A percentile compares a stretch with the other conserved stretches of the same genome.
Evolutionary conservation across 2,888 invertebrate species (phyloP).

Genomic region (Icerya purchasi): DNA sequence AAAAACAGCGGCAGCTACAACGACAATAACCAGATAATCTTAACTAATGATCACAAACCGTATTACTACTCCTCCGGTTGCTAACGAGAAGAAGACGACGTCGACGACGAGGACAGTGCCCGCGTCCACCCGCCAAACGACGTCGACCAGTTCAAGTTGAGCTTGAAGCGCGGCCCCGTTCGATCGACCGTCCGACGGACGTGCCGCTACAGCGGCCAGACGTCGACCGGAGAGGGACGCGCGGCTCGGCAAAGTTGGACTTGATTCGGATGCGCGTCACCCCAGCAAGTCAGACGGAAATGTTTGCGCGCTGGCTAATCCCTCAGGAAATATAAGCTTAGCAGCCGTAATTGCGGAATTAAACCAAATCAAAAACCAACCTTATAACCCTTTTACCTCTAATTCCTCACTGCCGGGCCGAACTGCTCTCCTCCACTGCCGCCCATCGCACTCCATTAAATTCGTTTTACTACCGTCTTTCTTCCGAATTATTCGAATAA

Average conservation of each 20-base stretch:
- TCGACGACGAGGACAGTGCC: background rate
- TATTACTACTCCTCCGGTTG: conserved; percentile 7
- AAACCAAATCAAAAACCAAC: conserved; percentile 11
- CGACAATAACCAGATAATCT: conserved; percentile 11
- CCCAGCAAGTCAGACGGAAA: background rate
- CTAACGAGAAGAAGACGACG: background rate
- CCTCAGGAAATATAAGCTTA: conserved; percentile 13
- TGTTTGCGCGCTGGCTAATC: background rate
- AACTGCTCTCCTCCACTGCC: too few relatives aligned
- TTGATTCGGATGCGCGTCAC: background rate
- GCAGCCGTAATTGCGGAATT: conserved; percentile 13
- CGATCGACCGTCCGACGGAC: background rate
- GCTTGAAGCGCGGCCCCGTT: too few relatives aligned
- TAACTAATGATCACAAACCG: conserved; percentile 13
- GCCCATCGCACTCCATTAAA: too few relatives aligned
- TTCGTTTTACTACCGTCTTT: too few relatives aligned
- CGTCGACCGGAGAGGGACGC: background rate
- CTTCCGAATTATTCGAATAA: too few relatives aligned
- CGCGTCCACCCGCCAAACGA: background rate
- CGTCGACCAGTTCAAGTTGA: too few relatives aligned
- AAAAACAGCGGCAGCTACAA: too few relatives aligned
- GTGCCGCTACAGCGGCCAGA: conserved; percentile 2
- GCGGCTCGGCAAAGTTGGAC: background rate
- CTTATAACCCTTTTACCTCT: background rate
- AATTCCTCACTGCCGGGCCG: too few relatives aligned